Conservation (phyloP, 1,140 invertebrate species). For the Reticulitermes speratus region DNA sequence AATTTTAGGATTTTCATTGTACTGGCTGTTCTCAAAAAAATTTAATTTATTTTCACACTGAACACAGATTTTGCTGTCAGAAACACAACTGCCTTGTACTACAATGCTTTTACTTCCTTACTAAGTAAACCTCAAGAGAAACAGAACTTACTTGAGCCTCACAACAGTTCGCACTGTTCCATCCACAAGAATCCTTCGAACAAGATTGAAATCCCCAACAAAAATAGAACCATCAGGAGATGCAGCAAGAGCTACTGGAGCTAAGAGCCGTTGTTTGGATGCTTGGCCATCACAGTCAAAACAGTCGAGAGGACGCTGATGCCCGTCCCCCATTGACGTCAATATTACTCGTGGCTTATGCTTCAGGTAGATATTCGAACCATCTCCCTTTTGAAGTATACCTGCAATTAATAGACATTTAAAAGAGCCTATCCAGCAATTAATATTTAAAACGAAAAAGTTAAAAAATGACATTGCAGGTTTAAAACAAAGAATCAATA, state of each 20-base stretch:
- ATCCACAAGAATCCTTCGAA: slow-evolving; percentile 85
- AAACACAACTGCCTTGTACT: no score
- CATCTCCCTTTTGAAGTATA: slow-evolving; percentile 96
- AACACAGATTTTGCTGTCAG: no score
- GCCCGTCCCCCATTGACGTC: slow-evolving; percentile 91
- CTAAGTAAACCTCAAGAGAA: no score
- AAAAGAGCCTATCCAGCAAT: background rate
- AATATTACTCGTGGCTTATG: slow-evolving; percentile 88
- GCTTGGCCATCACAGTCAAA: slow-evolving; percentile 81
- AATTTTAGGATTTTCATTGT: no score
- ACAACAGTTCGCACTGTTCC: slow-evolving; percentile 86
- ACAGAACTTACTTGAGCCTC: slow-evolving; percentile 75
- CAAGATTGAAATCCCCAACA: slow-evolving; percentile 94
- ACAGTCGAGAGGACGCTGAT: slow-evolving; percentile 81
- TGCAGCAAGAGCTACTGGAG: slow-evolving; percentile 87
- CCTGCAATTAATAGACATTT: slow-evolving; percentile 54
- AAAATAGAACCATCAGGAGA: slow-evolving; percentile 92
- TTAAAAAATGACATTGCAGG: background rate
- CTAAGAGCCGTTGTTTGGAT: slow-evolving; percentile 77
- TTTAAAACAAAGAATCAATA: slow-evolving; percentile 27
- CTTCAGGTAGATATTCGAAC: slow-evolving; percentile 92
- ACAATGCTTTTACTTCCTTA: no score
- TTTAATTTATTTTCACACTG: no score
- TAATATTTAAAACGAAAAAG: background rate
- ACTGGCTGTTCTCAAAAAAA: no score